Base-by-base conservation (phyloP, 2,888 invertebrate species). In the Synanthedon myopaeformis region DNA sequence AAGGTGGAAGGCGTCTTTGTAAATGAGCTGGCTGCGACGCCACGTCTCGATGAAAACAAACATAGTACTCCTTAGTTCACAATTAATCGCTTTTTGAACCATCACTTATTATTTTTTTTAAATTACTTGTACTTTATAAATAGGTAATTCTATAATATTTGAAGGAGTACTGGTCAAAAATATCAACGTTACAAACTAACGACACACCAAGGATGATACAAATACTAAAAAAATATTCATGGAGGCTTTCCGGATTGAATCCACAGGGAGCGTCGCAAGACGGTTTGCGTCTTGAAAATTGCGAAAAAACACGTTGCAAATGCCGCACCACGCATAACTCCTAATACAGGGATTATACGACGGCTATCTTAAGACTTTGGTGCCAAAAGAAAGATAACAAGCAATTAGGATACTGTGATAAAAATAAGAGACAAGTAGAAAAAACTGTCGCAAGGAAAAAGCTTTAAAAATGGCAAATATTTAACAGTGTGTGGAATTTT, bases 151-250 rank as follows among this genome's bases (percentile, higher is more conserved):
- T 35, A 35, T 35, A 35, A 35, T 10, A 35, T 35, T 35, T 10
- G 35, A 35, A 10, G 10, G 10, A 35, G 35, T 10, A 10, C 35
- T 35, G 35, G 35, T 35, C 35, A 35, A 82, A 79, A 82, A 77
- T 70, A 63, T 69, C 70, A 82, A 79, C 79, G 79, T 74, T 75
- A 78, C 8, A 35, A 74, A 76, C 79, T 85, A 83, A 86, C 83
- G 84, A 84, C 83, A 78, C 85, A 82, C 85, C 76, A 70, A 82
- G 85, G 84, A 82, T 81, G 82, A 82, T 82, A 86, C 86, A 86
- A 86, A 86, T 79, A 83, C 82, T 81, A 76, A 82, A 82, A 85
- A 84, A 85, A 86, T 85, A 86, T 86, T 86, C 86, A 86, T 86
- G 85, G 85, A 79, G 84, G 85, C 83, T 86, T 85, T 86, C 85